Base-by-base conservation (phyloP, 2,888 invertebrate genomes). In the Halictus ligatus region DNA sequence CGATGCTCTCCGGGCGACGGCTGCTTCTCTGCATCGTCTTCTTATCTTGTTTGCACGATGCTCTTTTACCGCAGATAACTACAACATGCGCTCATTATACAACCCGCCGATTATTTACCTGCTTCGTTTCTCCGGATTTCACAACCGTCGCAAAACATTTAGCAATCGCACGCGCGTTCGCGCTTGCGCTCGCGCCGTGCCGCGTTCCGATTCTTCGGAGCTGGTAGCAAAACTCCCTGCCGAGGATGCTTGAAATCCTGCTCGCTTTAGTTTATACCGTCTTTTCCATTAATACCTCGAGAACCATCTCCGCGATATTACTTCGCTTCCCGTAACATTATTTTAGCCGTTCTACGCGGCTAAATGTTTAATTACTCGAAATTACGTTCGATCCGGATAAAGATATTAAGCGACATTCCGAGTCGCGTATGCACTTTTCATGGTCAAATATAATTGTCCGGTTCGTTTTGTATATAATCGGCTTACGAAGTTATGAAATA, bases 41-140 rank as follows among this genome's bases (percentile, higher is more conserved):
- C 89, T 93, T 93, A 93, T 93, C 92, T 90, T 92, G 86, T 93
- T 94, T 92, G 91, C 91, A 85, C 90, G 89, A 91, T 88, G 89
- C 85, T 92, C 88, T 93, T 93, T 90, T 91, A 89, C 87, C 81
- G 83, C 81, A 82, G 93, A 93, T 93, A 93, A 93, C 90, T 86
- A 78, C 75, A 60, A 84, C 87, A 82, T 83, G 79, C 87, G 84
- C 83, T 87, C 88, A 88, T 90, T 89, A 87, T 88, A 86, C 80
- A 79, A 83, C 83, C 86, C 73, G 73, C 60, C 83, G 79, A 89
- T 86, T 91, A 88, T 92, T 91, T 92, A 77, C 90, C 85, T 82
- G 80, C 72, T 79, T 86, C 83, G 80, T 86, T 89, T 89, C 76
- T 83, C 78, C 73, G 69, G 86, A 85, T 85, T 89, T 91, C 83